Evolutionary conservation across 2,888 invertebrate genomes (phyloP), one percentile per base, ranked within the genome.

Genomic region (Yponomeuta sedellus): DNA sequence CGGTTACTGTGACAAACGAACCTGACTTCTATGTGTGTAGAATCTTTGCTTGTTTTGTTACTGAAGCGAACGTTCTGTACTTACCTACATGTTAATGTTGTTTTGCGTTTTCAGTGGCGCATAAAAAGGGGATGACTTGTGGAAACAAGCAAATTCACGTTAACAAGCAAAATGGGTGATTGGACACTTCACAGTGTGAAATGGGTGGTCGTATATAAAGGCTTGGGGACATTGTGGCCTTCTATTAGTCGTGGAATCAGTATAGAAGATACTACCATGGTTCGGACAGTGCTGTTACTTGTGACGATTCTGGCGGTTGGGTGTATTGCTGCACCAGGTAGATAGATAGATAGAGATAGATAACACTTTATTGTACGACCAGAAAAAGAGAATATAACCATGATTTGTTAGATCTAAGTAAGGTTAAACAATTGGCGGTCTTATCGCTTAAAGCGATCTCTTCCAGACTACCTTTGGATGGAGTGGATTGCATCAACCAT

Each of bases 261-360:
- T 34, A 59, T 16, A 64, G 68, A 64, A 70, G 66, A 67, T 65
- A 63, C 61, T 64, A 83, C 82, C 81, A 70, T 74, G 65, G 75
- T 73, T 68, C 52, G 68, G 8, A 69, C 75, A 58, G 67, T 74
- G 0, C 67, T 73, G 63, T 64, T 79, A 5, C 34, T 77, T 56
- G 66, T 81, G 22, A 70, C 72, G 44, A 69, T 71, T 10, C 64
- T 81, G 63, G 64, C 75, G 2, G 74, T 72, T 52, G 69, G 72
- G 67, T 74, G 77, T 65, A 66, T 76, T 2, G 82, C 81, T 10
- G 81, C 80, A n/a, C 83, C 85, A 70, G 81, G 85, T 81, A 74
- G 66, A 69, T 57, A 52, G n/a, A n/a, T n/a, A n/a, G n/a, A n/a
- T n/a, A n/a, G n/a, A n/a, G n/a, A n/a, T n/a, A n/a, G n/a, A n/a